Evolutionary conservation across 2,888 invertebrate species (phyloP), one percentile per base, ranked within the genome.

Genomic region (Leptopilina syphax): DNA sequence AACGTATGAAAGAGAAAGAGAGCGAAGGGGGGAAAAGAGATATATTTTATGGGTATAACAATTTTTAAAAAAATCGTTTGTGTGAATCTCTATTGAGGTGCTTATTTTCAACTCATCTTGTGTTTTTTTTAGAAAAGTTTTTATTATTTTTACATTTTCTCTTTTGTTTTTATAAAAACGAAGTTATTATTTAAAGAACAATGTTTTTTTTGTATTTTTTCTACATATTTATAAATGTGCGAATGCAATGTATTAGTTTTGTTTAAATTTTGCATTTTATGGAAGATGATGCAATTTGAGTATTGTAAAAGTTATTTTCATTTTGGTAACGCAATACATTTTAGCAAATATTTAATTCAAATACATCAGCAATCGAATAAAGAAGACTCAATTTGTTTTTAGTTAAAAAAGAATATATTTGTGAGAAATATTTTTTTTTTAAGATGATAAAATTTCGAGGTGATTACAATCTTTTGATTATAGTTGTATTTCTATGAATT

Each of bases 171-270:
- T 57, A n/a, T 9, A 73, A 41, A 73, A 41, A 73, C 73, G 6
- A 3, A 47, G 12, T 50, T 54, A 18, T 70, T 18, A 34, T 73
- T 57, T 4, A 27, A 57, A 54, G 34, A 57, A 57, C 27, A n/a
- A 57, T 34, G 24, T 73, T 57, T 24, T 57, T 73, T 57, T 57
- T 73, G 34, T 73, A 73, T 73, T 57, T 73, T 73, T 73, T 24
- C 27, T 73, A 73, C 73, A 34, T 57, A 57, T 57, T n/a, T 73
- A n/a, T 73, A 9, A 73, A 57, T 54, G 57, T 34, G 54, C n/a
- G 34, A 6, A 7, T 24, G 2, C 24, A 54, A 34, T 27, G 50
- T 34, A 73, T 54, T 34, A 70, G 27, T 3, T 27, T 13, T 1
- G 6, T 70, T 54, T 7, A 24, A 34, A 12, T 7, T 27, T 50